These are phyloP conservation scores for Megastigmus dorsalis DNA, from an alignment of 2,888 invertebrate species.

Conservation along the genomic window DNA sequence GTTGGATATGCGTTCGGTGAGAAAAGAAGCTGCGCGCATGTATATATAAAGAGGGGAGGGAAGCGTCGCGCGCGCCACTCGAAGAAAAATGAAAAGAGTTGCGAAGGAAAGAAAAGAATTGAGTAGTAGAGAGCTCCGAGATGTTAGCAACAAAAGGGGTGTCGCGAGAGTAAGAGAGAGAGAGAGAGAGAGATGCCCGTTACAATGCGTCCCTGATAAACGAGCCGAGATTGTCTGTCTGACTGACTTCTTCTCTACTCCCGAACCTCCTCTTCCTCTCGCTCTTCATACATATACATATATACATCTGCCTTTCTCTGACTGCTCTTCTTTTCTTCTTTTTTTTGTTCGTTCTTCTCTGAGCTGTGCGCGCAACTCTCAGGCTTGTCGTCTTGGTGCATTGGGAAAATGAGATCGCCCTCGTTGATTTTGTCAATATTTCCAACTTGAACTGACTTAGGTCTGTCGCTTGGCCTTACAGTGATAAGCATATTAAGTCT, in stretches of 20 bases:
- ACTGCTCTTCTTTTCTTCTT: background rate
- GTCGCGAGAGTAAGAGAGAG: constrained; percentile 65
- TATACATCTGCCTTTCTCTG: too few relatives aligned
- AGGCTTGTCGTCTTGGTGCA: background rate
- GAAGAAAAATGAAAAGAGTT: constrained; percentile 68
- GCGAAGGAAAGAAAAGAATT: constrained; percentile 71
- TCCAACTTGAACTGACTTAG: too few relatives aligned
- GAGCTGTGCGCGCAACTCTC: background rate
- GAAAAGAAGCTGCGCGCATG: too few relatives aligned
- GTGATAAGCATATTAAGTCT: too few relatives aligned
- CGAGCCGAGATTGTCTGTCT: constrained; percentile 72
- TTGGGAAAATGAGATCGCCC: background rate
- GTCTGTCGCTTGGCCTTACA: background rate
- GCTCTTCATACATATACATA: constrained; percentile 39
- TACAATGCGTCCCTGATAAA: constrained; percentile 71
- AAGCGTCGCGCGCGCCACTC: background rate
- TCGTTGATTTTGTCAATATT: constrained; percentile 13
- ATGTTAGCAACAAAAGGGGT: constrained; percentile 72
- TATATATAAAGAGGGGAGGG: background rate
- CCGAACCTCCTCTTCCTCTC: constrained; percentile 52
- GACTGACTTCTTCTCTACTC: constrained; percentile 61
- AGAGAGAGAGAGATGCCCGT: constrained; percentile 66
- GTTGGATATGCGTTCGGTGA: too few relatives aligned
- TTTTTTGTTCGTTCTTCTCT: too few relatives aligned
- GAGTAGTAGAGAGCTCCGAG: constrained; percentile 67